phyloP scores from a whole-genome alignment of 2,888 invertebrate genomes.

The Tenodera sinensis region DNA sequence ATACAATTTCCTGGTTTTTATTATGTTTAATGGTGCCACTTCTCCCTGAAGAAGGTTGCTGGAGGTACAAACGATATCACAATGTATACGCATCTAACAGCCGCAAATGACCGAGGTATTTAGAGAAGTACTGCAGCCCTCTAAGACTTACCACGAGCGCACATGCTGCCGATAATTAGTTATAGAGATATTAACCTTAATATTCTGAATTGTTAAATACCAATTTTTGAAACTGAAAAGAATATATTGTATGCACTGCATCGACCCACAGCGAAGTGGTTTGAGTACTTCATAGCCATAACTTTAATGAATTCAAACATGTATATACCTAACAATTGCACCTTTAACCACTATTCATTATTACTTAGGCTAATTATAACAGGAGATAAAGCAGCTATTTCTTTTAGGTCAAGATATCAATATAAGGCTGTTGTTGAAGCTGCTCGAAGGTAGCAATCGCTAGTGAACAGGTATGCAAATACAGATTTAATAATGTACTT shows the following conservation, averaged over 20 bases:
- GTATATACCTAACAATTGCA: not conserved
- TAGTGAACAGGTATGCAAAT: not conserved
- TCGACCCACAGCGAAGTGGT: not conserved
- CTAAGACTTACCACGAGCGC: too few species aligned
- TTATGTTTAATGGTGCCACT: too few species aligned
- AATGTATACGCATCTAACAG: too few species aligned
- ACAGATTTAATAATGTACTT: not conserved
- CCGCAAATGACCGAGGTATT: too few species aligned
- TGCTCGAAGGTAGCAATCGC: not conserved
- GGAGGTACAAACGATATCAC: too few species aligned
- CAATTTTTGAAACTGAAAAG: too few species aligned
- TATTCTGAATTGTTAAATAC: too few species aligned
- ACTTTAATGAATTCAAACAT: not conserved
- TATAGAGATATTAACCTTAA: too few species aligned
- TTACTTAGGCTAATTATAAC: not conserved
- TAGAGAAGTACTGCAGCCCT: too few species aligned
- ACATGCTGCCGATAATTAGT: too few species aligned
- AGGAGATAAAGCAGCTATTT: not conserved
- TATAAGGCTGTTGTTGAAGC: not conserved
- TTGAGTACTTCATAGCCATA: not conserved
- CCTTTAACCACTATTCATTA: not conserved
- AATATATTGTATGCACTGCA: not conserved
- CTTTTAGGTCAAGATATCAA: not conserved
- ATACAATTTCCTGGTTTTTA: too few species aligned
- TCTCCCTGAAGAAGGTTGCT: too few species aligned